phyloP scores from a whole-genome alignment of 2,113 vertebrate species.

The Struthidea cinerea region DNA sequence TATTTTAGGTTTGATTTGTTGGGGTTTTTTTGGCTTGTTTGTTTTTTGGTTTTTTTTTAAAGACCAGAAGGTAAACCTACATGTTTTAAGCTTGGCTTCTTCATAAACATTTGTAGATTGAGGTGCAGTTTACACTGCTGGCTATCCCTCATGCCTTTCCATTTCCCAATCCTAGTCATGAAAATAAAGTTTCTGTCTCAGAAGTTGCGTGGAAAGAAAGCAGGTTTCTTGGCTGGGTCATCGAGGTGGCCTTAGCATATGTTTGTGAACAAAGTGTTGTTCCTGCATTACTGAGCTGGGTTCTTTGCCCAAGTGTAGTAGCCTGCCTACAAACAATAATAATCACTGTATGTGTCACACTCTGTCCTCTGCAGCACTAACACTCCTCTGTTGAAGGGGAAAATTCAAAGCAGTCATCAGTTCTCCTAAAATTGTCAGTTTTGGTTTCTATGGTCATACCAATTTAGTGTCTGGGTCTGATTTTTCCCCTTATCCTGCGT shows the following conservation, averaged over 20 bases:
- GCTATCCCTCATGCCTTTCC: neutral
- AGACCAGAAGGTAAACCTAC: neutral
- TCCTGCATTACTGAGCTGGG: neutral
- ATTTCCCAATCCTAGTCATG: neutral
- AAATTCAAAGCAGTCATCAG: neutral
- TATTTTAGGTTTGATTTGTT: neutral
- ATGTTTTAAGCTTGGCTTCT: neutral
- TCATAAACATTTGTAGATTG: neutral
- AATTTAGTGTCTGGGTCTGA: conserved; percentile 8
- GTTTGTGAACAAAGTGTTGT: neutral
- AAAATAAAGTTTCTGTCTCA: neutral
- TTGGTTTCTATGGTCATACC: neutral
- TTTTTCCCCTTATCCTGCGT: neutral
- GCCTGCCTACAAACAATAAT: neutral
- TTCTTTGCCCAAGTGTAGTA: neutral
- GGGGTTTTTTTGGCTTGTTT: neutral
- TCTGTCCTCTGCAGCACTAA: neutral
- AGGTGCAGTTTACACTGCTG: neutral
- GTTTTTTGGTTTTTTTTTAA: neutral
- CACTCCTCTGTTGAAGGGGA: neutral
- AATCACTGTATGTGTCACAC: neutral
- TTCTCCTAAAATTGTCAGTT: conserved; percentile 6
- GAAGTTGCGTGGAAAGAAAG: neutral
- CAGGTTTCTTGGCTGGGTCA: neutral
- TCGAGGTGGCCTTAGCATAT: neutral